Evolutionary conservation across 2,797 vertebrate species (phyloP).

Genomic region (Choloepus didactylus): DNA sequence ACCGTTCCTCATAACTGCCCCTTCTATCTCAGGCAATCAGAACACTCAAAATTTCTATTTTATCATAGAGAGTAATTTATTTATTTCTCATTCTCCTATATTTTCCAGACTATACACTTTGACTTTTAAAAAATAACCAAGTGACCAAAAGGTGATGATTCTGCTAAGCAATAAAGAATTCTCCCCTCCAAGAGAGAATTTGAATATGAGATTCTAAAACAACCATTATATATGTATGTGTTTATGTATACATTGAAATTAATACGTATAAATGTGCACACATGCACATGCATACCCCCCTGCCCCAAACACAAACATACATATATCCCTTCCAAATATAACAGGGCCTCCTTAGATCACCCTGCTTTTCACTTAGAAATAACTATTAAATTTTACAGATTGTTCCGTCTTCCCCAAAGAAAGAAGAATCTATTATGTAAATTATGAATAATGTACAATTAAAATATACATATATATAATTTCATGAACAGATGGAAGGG

Average conservation of each 20-base stretch:
- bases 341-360: neutral
- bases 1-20: neutral
- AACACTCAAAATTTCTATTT: neutral
- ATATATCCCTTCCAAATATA: neutral
- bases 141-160: neutral
- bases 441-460: neutral
- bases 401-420: neutral
- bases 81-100: neutral
- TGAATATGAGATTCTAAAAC: constrained; percentile 31
- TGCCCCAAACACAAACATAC: neutral
- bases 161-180: constrained; percentile 8
- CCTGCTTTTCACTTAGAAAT: neutral
- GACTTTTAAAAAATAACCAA: neutral
- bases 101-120: neutral
- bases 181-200: neutral
- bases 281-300: neutral
- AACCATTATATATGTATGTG: neutral
- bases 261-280: neutral
- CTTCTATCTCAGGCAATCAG: neutral
- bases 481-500: neutral
- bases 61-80: neutral
- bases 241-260: neutral
- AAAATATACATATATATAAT: neutral
- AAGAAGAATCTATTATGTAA: neutral
- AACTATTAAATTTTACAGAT: neutral